Conservation (phyloP, 64 coral and sea anemone genomes). For the Catalaphyllia jardinei region DNA sequence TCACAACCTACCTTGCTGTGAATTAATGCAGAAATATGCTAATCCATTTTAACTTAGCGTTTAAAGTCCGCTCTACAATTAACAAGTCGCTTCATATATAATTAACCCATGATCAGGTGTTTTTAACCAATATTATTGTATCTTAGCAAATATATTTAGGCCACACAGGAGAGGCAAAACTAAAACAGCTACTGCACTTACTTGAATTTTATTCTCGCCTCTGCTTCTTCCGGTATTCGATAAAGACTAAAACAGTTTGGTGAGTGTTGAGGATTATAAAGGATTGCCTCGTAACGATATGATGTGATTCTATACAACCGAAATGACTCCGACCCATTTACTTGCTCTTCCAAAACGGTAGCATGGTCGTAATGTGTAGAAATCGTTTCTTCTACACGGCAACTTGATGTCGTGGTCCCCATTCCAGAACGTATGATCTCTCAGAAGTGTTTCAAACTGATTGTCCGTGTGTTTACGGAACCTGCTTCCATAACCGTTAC, state of each 20-base stretch:
- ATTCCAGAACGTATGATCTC: background rate
- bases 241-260: conserved; percentile 75
- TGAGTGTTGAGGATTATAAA: conserved; percentile 64
- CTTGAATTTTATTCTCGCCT: conserved; percentile 77
- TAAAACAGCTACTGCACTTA: background rate
- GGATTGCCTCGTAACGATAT: conserved; percentile 75
- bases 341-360: conserved; percentile 61
- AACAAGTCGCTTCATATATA: too few species aligned
- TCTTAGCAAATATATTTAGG: background rate
- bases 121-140: background rate
- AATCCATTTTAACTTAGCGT: too few species aligned
- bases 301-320: conserved; percentile 64
- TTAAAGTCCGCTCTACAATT: too few species aligned
- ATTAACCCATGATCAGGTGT: too few species aligned
- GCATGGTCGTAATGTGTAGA: conserved; percentile 46
- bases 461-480: background rate
- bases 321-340: conserved; percentile 39
- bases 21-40: too few species aligned
- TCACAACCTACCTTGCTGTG: too few species aligned
- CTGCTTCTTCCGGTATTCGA: conserved; percentile 63
- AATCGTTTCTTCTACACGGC: conserved; percentile 64
- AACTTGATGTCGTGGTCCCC: conserved; percentile 64
- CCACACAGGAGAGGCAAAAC: background rate
- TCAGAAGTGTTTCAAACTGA: too few species aligned
- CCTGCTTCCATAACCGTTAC: background rate